phyloP scores from a whole-genome alignment of 2,113 vertebrate genomes.

The Benitochromis conjunctus region DNA sequence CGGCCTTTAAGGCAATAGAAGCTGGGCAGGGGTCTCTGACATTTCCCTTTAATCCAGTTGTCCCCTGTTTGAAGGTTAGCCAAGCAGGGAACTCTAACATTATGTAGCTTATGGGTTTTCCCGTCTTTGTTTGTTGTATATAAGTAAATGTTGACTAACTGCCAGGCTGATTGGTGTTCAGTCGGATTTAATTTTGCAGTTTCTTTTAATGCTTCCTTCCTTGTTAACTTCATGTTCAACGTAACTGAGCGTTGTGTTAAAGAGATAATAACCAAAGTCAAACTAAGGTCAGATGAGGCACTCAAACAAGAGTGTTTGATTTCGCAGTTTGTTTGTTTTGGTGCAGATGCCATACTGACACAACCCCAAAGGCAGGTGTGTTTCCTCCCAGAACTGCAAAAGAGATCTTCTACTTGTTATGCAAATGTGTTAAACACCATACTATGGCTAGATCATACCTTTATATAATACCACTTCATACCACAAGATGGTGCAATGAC shows the following conservation, averaged over 20 bases:
- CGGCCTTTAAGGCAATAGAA: background rate
- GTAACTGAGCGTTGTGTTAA: background rate
- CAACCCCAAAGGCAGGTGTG: rapidly evolving
- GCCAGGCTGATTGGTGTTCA: rapidly evolving
- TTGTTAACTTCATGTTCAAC: background rate
- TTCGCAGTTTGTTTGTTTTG: background rate
- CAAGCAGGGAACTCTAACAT: background rate
- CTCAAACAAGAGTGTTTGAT: background rate
- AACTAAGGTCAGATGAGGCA: background rate
- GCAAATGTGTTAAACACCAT: background rate
- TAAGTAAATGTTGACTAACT: background rate
- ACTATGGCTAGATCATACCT: rapidly evolving
- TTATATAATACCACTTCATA: background rate
- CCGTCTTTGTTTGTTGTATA: background rate
- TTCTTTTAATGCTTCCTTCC: background rate
- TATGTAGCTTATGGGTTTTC: background rate
- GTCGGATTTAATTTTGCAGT: background rate
- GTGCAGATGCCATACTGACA: rapidly evolving
- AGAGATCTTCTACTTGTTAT: background rate
- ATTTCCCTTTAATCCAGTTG: background rate
- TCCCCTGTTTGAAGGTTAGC: background rate
- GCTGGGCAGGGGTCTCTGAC: background rate
- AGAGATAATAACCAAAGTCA: background rate
- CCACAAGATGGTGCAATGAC: background rate
- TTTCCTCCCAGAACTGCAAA: background rate